Percentiles rank a stretch among this genome's conserved stretches.
Conservation (phyloP, 2,888 invertebrate genomes). For the Oxycera nigricornis region DNA sequence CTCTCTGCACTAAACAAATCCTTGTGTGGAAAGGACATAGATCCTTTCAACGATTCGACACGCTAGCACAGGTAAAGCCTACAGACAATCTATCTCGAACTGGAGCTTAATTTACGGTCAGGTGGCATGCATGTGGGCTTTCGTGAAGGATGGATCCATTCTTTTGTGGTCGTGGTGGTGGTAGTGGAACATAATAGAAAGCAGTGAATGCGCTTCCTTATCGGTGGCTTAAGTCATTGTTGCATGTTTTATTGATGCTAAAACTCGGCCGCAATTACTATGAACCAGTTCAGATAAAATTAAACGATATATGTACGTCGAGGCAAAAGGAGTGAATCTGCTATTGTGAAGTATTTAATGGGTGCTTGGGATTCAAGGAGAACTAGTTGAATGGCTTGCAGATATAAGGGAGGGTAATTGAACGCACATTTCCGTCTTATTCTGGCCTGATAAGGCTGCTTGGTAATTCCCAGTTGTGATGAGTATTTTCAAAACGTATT, state of each 20-base stretch:
- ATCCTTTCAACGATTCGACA: neutral
- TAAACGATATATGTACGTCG: neutral
- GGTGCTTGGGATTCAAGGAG: too few relatives aligned
- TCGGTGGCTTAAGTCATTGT: neutral
- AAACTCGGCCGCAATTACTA: neutral
- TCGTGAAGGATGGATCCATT: neutral
- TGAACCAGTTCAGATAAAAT: neutral
- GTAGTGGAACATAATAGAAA: neutral
- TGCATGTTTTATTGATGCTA: neutral
- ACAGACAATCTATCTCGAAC: neutral
- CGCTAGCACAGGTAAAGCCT: neutral
- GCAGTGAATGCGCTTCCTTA: neutral
- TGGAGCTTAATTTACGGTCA: conserved; percentile 10
- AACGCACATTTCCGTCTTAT: too few relatives aligned
- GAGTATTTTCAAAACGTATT: too few relatives aligned
- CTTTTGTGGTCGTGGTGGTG: neutral
- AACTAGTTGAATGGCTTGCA: too few relatives aligned
- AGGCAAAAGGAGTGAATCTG: too few relatives aligned
- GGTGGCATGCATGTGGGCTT: conserved; percentile 7
- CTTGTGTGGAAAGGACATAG: neutral
- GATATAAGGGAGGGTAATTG: too few relatives aligned
- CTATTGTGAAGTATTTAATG: too few relatives aligned
- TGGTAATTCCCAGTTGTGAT: too few relatives aligned
- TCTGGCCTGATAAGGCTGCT: too few relatives aligned
- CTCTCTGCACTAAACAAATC: neutral